phyloP scores from a whole-genome alignment of 1,140 invertebrate species.

The Pseudobourletiella spinata region DNA sequence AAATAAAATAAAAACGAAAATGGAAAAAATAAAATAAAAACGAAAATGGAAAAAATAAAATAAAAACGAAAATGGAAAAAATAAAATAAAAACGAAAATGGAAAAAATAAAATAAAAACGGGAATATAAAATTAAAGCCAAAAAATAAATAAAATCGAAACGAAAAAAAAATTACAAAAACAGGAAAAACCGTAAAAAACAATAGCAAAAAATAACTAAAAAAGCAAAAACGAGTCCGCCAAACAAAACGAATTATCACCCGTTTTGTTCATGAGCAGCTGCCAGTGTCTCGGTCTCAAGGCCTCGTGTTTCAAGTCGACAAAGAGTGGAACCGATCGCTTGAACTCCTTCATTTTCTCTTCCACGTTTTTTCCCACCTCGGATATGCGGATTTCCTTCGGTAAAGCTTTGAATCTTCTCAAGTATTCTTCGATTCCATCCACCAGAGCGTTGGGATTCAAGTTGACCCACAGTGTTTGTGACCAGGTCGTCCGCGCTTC shows the following conservation, averaged over 20 bases:
- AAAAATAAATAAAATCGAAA: background rate
- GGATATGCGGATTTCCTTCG: constrained; percentile 48
- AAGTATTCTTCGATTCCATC: constrained; percentile 79
- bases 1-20: too few relatives aligned
- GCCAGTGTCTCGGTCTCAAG: constrained; percentile 77
- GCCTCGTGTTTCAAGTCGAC: constrained; percentile 84
- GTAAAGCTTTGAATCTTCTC: constrained; percentile 60
- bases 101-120: too few relatives aligned
- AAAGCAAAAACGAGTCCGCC: too few relatives aligned
- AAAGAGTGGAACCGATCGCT: constrained; percentile 75
- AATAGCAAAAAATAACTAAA: background rate
- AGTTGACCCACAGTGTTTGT: constrained; percentile 73
- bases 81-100: too few relatives aligned
- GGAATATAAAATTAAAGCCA: too few relatives aligned
- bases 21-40: too few relatives aligned
- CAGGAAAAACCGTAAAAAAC: background rate
- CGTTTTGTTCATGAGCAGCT: constrained; percentile 75
- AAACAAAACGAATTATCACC: constrained; percentile 41
- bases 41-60: too few relatives aligned
- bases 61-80: too few relatives aligned
- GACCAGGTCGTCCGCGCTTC: constrained; percentile 65
- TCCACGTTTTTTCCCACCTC: constrained; percentile 59
- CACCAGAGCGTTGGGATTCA: constrained; percentile 69
- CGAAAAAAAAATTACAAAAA: background rate
- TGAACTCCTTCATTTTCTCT: constrained; percentile 76